phyloP scores from a whole-genome alignment of 1,140 invertebrate genomes.

The Lasioglossum baleicum region DNA sequence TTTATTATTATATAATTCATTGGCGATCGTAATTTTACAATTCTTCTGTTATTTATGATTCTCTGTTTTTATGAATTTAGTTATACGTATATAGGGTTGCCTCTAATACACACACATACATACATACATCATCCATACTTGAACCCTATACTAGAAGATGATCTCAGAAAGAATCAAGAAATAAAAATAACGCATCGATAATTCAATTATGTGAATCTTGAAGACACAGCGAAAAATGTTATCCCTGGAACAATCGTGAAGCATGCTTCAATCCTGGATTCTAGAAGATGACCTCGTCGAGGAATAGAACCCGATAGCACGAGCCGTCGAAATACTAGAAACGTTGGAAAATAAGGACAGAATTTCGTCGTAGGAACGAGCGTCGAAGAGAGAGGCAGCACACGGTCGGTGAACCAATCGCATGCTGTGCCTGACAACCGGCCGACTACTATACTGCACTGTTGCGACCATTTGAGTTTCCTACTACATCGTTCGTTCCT shows the following conservation, averaged over 20 bases:
- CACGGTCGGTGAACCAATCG: conserved; percentile 72
- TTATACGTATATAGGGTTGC: too few relatives aligned
- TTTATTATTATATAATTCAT: too few relatives aligned
- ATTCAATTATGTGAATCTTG: too few relatives aligned
- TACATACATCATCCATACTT: too few relatives aligned
- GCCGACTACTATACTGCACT: conserved; percentile 73
- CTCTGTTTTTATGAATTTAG: too few relatives aligned
- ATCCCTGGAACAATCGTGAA: not conserved
- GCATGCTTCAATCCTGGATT: too few relatives aligned
- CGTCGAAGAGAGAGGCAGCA: conserved; percentile 48
- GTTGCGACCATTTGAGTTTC: conserved; percentile 75
- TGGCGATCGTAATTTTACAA: too few relatives aligned
- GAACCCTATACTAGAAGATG: too few relatives aligned
- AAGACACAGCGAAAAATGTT: not conserved
- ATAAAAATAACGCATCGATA: too few relatives aligned
- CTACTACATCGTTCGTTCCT: conserved; percentile 61
- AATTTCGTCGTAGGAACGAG: conserved; percentile 37
- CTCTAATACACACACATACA: too few relatives aligned
- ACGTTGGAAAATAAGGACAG: conserved; percentile 57
- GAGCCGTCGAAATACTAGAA: conserved; percentile 49
- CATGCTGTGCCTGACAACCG: conserved; percentile 72
- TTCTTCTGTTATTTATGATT: too few relatives aligned
- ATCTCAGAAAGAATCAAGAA: too few relatives aligned
- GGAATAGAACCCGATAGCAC: conserved; percentile 34
- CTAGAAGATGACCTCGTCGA: not conserved